These are phyloP conservation scores for Coilia nasus DNA, from an alignment of 2,797 vertebrate species.

Conservation along the genomic window DNA sequence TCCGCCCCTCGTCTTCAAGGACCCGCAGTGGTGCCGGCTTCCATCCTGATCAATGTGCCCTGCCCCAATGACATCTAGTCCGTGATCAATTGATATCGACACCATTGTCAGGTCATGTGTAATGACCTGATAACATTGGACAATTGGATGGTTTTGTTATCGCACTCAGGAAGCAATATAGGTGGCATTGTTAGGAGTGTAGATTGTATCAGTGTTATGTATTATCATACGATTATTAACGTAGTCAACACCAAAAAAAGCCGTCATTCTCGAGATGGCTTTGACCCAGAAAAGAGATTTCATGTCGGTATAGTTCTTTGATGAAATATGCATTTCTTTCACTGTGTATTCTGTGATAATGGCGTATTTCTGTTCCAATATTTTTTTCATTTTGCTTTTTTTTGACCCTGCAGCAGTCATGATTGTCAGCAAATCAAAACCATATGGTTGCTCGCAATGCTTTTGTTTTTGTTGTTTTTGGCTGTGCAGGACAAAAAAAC, in stretches of 20 bases:
- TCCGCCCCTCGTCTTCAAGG: slow-evolving; percentile 16
- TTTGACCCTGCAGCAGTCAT: neutral
- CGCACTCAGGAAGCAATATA: neutral
- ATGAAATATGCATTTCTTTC: neutral
- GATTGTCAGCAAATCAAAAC: slow-evolving; percentile 20
- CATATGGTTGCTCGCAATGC: neutral
- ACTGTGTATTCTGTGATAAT: neutral
- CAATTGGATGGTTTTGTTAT: slow-evolving; percentile 15
- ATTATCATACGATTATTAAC: neutral
- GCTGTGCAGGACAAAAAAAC: slow-evolving; percentile 41
- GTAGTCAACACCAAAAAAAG: neutral
- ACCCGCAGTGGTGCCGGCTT: neutral
- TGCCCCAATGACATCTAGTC: slow-evolving; percentile 18
- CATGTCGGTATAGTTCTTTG: neutral
- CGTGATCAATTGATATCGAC: slow-evolving; percentile 26
- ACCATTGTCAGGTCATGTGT: slow-evolving; percentile 6
- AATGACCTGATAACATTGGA: slow-evolving; percentile 13
- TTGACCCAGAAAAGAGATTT: neutral
- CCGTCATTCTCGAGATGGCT: neutral
- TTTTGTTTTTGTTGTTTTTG: slow-evolving; percentile 54
- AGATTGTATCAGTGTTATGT: neutral
- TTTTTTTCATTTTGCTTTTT: neutral
- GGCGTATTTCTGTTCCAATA: neutral
- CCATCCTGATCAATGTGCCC: slow-evolving; percentile 27
- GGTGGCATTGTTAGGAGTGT: neutral